phyloP scores from a whole-genome alignment of 2,113 vertebrate genomes.

The Mesoclemmys tuberculata region DNA sequence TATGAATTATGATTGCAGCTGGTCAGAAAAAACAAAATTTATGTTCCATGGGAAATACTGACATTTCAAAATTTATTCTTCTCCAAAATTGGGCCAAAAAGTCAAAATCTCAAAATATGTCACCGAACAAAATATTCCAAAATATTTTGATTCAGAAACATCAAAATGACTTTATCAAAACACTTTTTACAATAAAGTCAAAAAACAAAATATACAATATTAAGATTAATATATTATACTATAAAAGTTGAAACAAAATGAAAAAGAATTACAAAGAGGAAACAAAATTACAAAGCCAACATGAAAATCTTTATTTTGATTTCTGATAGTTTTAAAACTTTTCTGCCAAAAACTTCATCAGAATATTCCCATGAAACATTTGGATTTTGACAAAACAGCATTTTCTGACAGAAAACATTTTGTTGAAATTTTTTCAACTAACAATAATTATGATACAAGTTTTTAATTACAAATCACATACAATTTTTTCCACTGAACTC shows the following conservation, averaged over 20 bases:
- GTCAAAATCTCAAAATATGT: too few species aligned
- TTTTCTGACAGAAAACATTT: conserved; percentile 56
- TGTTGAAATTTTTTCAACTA: conserved; percentile 38
- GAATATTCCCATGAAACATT: conserved; percentile 15
- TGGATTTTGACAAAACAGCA: background rate
- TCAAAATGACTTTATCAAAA: too few species aligned
- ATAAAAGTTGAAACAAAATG: background rate
- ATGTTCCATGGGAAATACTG: too few species aligned
- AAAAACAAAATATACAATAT: background rate
- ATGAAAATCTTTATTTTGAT: background rate
- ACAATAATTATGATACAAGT: conserved; percentile 42
- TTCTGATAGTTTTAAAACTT: background rate
- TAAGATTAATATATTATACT: background rate
- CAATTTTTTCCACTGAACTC: background rate
- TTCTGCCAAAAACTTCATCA: conserved; percentile 24
- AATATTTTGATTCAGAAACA: too few species aligned
- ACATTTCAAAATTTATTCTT: too few species aligned
- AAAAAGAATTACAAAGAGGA: background rate
- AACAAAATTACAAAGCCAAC: background rate
- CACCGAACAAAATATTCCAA: too few species aligned
- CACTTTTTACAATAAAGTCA: background rate
- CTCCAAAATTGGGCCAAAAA: too few species aligned
- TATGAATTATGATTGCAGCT: too few species aligned
- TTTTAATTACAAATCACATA: conserved; percentile 64
- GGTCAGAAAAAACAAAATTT: too few species aligned